These are phyloP conservation scores for Turnix velox DNA, from an alignment of 2,113 vertebrate species.

Conservation along the genomic window DNA sequence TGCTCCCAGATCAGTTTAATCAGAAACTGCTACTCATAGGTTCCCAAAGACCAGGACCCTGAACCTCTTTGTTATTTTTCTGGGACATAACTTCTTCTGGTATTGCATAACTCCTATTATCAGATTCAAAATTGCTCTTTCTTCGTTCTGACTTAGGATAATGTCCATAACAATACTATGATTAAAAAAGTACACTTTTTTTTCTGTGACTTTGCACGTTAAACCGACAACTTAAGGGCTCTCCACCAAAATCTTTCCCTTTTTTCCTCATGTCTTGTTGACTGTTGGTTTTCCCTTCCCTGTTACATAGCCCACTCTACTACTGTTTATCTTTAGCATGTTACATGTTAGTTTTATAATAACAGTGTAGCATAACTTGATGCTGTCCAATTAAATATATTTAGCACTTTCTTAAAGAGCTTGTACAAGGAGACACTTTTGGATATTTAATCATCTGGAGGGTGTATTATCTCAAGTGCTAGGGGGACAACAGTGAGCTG, in stretches of 20 bases:
- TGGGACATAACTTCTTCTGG: neutral
- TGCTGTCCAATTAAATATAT: neutral
- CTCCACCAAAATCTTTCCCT: neutral
- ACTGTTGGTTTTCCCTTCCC: neutral
- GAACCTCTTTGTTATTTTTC: neutral
- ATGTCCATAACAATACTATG: neutral
- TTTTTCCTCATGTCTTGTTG: neutral
- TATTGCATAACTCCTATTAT: neutral
- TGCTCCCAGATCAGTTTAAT: conserved; percentile 5
- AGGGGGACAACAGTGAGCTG: neutral
- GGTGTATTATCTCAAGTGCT: neutral
- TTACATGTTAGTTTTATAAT: neutral
- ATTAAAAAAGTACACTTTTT: neutral
- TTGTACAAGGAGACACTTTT: neutral
- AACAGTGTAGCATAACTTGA: neutral
- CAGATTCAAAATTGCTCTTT: neutral
- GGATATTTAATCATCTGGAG: neutral
- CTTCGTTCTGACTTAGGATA: neutral
- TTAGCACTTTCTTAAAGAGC: neutral
- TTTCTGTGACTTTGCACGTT: neutral
- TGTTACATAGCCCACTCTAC: neutral
- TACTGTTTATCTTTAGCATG: conserved; percentile 4
- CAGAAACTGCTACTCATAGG: neutral
- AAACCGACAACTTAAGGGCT: neutral
- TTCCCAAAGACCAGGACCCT: neutral